Base-by-base conservation (phyloP, 2,113 vertebrate genomes). In the Hypocryptadius cinnamomeus region DNA sequence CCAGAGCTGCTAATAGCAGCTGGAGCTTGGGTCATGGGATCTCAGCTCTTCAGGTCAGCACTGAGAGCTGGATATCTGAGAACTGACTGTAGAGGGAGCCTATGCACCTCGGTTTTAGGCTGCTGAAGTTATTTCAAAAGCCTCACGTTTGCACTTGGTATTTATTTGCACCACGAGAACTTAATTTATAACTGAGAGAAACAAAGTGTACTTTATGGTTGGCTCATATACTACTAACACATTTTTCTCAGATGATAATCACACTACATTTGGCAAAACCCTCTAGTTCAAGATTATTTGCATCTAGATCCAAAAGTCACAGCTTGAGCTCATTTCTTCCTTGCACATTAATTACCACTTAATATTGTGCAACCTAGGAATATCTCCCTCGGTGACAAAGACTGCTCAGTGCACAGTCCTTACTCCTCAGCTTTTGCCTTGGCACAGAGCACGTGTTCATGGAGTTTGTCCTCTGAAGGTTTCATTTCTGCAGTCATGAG, bases 1-100 rank as follows among this genome's bases (percentile, higher is more conserved):
- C 5, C 64, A 70, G 50, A 86, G 33, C 45, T 78, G 59, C 71
- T 57, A 53, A 63, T 4, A 85, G 33, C 21, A 50, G 44, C 6
- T 35, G 48, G 59, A 85, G 20, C 51, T n/a, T 69, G 24, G 2
- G 4, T 25, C 37, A 24, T 11, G 20, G 35, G 25, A 48, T 64
- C 54, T 63, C 69, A 56, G 40, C 61, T 70, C 42, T 66, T 51
- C 40, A 20, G 13, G 22, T 56, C 56, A 40, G 35, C 35, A 4
- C 47, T 19, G 39, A 64, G 59, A 21, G 23, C 35, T 39, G 6
- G 15, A 19, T 35, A 28, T 35, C 64, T 28, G 50, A 77, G 27
- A 85, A 16, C 42, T 80, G 92, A 51, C 95, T 74, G 51, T 21
- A 96, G 95, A 74, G 92, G 95, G 96, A 96, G 88, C 90, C 83